phyloP scores from a whole-genome alignment of 2,113 vertebrate species.

The Percina caprodes region DNA sequence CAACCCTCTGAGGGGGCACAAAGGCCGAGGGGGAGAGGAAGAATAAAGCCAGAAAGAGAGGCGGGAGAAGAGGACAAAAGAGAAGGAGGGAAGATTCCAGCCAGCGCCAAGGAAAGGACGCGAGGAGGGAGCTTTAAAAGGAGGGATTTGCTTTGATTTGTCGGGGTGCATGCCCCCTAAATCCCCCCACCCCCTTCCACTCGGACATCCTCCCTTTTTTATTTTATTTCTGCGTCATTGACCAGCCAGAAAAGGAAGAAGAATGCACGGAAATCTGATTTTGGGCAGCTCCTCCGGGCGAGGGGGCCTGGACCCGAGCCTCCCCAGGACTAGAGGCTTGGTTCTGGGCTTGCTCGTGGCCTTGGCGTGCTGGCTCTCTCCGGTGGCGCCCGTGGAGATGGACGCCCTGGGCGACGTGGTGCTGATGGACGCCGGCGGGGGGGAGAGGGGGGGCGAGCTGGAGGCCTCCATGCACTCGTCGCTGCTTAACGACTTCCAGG shows the following conservation, averaged over 20 bases:
- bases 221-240: slow-evolving; percentile 40
- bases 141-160: slow-evolving; percentile 68
- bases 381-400: slow-evolving; percentile 65
- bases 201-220: slow-evolving; percentile 64
- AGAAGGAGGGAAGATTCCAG: slow-evolving; percentile 34
- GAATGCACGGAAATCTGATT: slow-evolving; percentile 78
- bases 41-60: slow-evolving; percentile 39
- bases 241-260: slow-evolving; percentile 47
- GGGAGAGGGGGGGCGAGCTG: slow-evolving; percentile 79
- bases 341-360: slow-evolving; percentile 82
- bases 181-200: slow-evolving; percentile 19
- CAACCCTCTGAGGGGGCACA: slow-evolving; percentile 69
- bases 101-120: slow-evolving; percentile 11
- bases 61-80: slow-evolving; percentile 36
- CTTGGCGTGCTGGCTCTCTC: slow-evolving; percentile 74
- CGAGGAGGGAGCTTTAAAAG: slow-evolving; percentile 59
- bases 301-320: slow-evolving; percentile 69
- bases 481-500: slow-evolving; percentile 85
- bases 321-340: slow-evolving; percentile 72
- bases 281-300: slow-evolving; percentile 55
- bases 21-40: slow-evolving; percentile 47
- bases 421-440: too few relatives aligned
- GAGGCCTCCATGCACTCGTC: slow-evolving; percentile 93
- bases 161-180: slow-evolving; percentile 75
- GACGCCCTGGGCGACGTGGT: slow-evolving; percentile 54